Conservation (phyloP, 1,140 invertebrate species). For the Cryptotermes secundus region DNA sequence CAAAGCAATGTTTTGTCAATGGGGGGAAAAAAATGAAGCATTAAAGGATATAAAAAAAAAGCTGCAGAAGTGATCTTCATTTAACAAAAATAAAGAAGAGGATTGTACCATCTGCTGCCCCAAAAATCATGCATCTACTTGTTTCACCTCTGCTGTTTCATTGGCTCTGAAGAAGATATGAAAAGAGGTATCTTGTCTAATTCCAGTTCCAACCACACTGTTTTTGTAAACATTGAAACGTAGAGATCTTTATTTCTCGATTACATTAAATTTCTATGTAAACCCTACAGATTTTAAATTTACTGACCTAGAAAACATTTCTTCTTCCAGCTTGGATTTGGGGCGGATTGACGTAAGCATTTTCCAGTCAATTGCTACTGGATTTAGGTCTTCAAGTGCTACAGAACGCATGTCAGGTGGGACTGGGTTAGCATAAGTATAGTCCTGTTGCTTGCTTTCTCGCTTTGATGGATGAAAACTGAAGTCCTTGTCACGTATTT, state of each 20-base stretch:
- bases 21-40: too few species aligned
- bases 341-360: slow-evolving; percentile 86
- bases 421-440: slow-evolving; percentile 72
- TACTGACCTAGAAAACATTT: slow-evolving; percentile 76
- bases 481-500: slow-evolving; percentile 62
- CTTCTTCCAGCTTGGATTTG: slow-evolving; percentile 78
- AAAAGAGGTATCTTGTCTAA: too few species aligned
- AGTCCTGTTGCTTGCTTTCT: slow-evolving; percentile 52
- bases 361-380: slow-evolving; percentile 88
- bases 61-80: too few species aligned
- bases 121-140: too few species aligned
- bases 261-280: not conserved
- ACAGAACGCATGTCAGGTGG: slow-evolving; percentile 78
- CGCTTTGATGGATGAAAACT: slow-evolving; percentile 68
- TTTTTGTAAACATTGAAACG: not conserved
- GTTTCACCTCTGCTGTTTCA: too few species aligned
- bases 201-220: too few species aligned
- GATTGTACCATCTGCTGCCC: too few species aligned
- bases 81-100: too few species aligned
- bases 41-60: too few species aligned
- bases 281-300: not conserved
- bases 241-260: not conserved
- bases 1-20: too few species aligned
- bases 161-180: too few species aligned
- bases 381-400: slow-evolving; percentile 74